Conservation (phyloP, 2,113 vertebrate genomes). For the Diadophis punctatus region DNA sequence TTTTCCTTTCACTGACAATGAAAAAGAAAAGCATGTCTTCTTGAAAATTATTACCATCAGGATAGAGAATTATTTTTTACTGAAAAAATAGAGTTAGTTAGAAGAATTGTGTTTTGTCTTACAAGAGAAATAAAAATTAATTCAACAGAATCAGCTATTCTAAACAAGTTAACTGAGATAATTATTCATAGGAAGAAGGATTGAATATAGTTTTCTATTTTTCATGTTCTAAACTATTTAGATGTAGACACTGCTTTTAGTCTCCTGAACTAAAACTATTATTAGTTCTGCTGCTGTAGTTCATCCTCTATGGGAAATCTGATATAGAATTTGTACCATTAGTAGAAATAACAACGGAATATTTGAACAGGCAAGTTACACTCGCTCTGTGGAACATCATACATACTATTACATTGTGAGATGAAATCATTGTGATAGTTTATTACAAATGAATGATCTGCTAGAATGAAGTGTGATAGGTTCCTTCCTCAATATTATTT, state of each 20-base stretch:
- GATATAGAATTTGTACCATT: accelerated
- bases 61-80: not conserved
- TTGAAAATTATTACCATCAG: not conserved
- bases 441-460: not conserved
- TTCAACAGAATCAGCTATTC: not conserved
- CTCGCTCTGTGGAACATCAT: not conserved
- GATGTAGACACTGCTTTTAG: not conserved
- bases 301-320: not conserved
- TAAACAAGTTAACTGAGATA: accelerated
- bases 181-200: not conserved
- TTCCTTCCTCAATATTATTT: not conserved
- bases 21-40: not conserved
- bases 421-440: accelerated
- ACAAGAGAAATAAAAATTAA: not conserved
- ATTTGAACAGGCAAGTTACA: not conserved
- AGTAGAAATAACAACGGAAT: not conserved
- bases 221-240: not conserved
- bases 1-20: not conserved
- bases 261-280: not conserved
- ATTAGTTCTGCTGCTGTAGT: not conserved
- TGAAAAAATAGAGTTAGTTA: not conserved
- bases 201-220: not conserved
- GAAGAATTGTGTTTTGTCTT: not conserved
- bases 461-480: not conserved
- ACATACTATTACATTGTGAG: not conserved